Evolutionary conservation across 2,888 invertebrate genomes (phyloP).

Genomic region (Cordilura impudica): DNA sequence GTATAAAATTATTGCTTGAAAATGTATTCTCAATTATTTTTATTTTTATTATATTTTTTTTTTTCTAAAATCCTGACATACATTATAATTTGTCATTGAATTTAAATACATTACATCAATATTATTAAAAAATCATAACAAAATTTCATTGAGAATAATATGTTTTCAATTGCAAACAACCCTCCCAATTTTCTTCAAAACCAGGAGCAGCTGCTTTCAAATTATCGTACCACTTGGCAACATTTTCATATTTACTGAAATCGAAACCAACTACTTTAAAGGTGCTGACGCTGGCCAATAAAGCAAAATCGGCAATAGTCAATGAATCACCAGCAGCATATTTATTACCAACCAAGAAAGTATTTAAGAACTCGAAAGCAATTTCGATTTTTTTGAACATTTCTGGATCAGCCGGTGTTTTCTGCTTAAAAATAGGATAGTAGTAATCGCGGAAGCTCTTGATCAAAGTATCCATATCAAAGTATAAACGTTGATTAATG

Average conservation of each 20-base stretch:
- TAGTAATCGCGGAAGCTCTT: conserved; percentile 83
- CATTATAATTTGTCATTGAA: no score
- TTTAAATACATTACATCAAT: no score
- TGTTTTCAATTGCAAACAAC: conserved; percentile 57
- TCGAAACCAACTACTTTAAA: conserved; percentile 84
- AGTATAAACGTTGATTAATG: conserved; percentile 87
- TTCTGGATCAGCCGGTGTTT: conserved; percentile 81
- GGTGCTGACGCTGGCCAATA: conserved; percentile 84
- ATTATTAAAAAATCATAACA: not conserved
- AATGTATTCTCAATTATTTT: no score
- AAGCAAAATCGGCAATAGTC: conserved; percentile 87
- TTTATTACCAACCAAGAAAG: conserved; percentile 83
- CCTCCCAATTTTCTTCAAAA: conserved; percentile 76
- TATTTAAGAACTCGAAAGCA: conserved; percentile 83
- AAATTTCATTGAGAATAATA: conserved; percentile 65
- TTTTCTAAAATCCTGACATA: no score
- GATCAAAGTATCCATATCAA: conserved; percentile 87
- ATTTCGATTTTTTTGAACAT: conserved; percentile 83
- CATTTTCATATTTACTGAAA: conserved; percentile 83
- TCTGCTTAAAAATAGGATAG: conserved; percentile 81
- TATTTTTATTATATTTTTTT: no score
- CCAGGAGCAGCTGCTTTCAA: conserved; percentile 81
- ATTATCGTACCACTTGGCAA: conserved; percentile 83
- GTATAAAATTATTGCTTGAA: no score
- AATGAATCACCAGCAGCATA: conserved; percentile 83